Conservation (phyloP, 2,888 invertebrate species). For the Thereva nobilitata region DNA sequence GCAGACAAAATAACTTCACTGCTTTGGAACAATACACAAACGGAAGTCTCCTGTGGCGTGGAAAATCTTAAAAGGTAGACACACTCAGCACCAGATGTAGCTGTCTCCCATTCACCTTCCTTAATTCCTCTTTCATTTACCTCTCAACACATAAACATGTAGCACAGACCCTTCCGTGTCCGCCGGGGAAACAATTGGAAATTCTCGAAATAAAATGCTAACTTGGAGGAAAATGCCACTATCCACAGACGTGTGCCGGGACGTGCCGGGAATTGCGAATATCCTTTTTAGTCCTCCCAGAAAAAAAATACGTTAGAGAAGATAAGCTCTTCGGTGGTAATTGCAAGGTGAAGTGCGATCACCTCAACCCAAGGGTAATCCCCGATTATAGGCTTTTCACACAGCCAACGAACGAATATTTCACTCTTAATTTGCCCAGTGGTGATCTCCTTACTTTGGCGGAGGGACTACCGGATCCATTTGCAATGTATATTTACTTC, state of each 20-base stretch:
- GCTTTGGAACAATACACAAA: neutral
- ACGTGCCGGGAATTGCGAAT: conserved; percentile 27
- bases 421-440: conserved; percentile 9
- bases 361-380: conserved; percentile 7
- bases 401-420: neutral
- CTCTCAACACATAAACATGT: conserved; percentile 16
- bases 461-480: too few relatives aligned
- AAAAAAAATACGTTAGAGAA: neutral
- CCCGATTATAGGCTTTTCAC: conserved; percentile 22
- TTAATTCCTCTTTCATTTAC: conserved; percentile 31
- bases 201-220: conserved; percentile 30
- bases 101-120: conserved; percentile 1
- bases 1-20: conserved; percentile 1
- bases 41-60: conserved; percentile 1
- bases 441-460: neutral
- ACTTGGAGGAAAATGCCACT: conserved; percentile 26
- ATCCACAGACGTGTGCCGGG: conserved; percentile 21
- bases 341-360: conserved; percentile 10
- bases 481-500: neutral
- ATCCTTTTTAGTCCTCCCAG: neutral
- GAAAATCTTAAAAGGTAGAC: conserved; percentile 22
- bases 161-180: conserved; percentile 18
- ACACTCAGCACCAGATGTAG: conserved; percentile 28
- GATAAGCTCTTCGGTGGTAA: conserved; percentile 6
- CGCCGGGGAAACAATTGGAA: conserved; percentile 30